Base-by-base conservation (phyloP, 2,113 vertebrate genomes). In the Hippocampus guttulatus region DNA sequence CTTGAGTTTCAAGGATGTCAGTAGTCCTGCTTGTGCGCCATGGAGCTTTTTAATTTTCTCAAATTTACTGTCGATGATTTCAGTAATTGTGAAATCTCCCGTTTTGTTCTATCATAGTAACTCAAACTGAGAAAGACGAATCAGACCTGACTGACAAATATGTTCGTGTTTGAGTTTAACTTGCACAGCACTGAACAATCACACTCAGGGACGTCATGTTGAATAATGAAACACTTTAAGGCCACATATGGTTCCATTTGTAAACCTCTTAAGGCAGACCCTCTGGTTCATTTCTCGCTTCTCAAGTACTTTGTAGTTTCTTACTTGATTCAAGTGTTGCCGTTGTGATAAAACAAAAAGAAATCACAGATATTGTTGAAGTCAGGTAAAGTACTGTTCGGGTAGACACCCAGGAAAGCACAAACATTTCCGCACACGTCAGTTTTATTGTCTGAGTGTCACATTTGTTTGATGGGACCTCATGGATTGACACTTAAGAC, bases 221-320 rank as follows among this genome's bases (percentile, higher is more conserved):
- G 27, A 66, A 73, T 78, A 65, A 75, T 75, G 4, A 57, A 75
- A 40, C 43, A 62, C 52, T 47, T 64, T 68, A 38, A 72, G 51
- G 27, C 21, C 2, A 0, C 5, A 75, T 52, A 49, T 57, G 71
- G 64, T 74, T 69, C 66, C 61, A 57, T 41, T 66, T 54, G 23
- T 20, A 45, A 52, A 52, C 15, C 72, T 70, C 41, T 70, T 64
- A 70, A 6, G 21, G 66, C 45, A 61, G 65, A 54, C 20, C 57
- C 40, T 25, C 10, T 57, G 16, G 51, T 54, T 38, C 27, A 21
- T 49, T 57, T 49, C 27, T 55, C 11, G 55, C 18, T 30, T 64
- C 30, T 27, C 49, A 38, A 20, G 61, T 63, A 43, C 9, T 64
- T 64, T 64, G 33, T 38, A 38, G 33, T 38, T 38, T 38, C 21